Percentiles rank a stretch among this genome's conserved stretches.
These are phyloP conservation scores for Melangyna quadrimaculata DNA, from an alignment of 2,888 invertebrate genomes.

Conservation along the genomic window DNA sequence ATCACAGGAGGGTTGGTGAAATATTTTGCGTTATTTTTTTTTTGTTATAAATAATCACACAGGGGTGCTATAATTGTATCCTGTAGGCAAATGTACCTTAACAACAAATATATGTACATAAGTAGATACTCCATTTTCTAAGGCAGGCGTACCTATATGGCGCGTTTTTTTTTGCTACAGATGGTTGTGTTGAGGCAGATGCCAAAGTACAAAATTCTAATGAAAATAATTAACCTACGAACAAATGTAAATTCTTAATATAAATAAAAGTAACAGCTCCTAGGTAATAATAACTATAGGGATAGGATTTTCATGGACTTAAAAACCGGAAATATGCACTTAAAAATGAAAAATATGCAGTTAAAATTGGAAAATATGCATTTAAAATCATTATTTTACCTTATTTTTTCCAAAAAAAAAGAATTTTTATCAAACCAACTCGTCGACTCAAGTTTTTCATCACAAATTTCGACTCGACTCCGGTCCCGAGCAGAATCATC, in stretches of 20 bases:
- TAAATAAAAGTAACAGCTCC: too few relatives aligned
- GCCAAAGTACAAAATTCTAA: not conserved
- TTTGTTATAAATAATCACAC: not conserved
- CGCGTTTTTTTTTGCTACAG: not conserved
- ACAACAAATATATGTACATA: not conserved
- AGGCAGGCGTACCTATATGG: not conserved
- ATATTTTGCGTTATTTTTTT: not conserved
- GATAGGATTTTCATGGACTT: too few relatives aligned
- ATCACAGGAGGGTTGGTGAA: constrained; percentile 4
- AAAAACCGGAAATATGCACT: too few relatives aligned
- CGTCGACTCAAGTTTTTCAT: too few relatives aligned
- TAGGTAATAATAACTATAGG: too few relatives aligned
- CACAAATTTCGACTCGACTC: too few relatives aligned
- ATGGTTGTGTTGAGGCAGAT: not conserved
- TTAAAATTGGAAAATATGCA: too few relatives aligned
- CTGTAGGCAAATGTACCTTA: not conserved
- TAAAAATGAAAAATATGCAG: too few relatives aligned
- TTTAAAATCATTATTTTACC: too few relatives aligned
- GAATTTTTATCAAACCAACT: too few relatives aligned
- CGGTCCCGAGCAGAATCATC: too few relatives aligned
- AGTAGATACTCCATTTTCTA: not conserved
- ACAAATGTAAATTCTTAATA: not conserved
- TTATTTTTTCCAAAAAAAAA: too few relatives aligned
- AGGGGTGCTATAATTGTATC: constrained; percentile 4
- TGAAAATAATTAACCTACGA: not conserved